Base-by-base conservation (phyloP, 2,797 vertebrate species). In the Ctenopoma kingsleyae region DNA sequence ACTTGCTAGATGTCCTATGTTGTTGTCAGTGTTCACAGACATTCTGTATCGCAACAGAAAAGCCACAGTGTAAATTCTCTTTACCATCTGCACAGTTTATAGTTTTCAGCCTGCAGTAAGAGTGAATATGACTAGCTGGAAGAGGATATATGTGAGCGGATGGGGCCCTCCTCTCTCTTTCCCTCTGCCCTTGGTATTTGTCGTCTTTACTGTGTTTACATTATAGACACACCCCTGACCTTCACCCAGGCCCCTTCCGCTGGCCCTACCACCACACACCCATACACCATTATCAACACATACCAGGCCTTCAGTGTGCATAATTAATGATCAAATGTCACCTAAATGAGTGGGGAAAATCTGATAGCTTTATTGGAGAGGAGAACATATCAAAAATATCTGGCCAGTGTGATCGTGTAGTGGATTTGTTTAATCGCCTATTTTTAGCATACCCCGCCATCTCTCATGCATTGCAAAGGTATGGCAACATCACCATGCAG, bases 141-240 rank as follows among this genome's bases (percentile, higher is more conserved):
- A 78, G 60, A 81, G 87, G 71, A 84, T 87, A 77, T 67, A 70
- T 61, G 48, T 44, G 51, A 85, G 84, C 85, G 73, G 85, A 89
- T 80, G 78, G 36, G 78, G 71, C 81, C 81, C 81, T 69, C 53
- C 67, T 76, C 72, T 75, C 67, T 81, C 67, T 74, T 64, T 47
- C 67, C 63, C 66, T 73, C 84, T 82, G 71, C 72, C 73, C 78
- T 79, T 81, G 57, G 30, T 87, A 82, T 91, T 83, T 86, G 72
- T 76, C 76, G 76, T 75, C 72, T 86, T 75, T 86, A 85, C 69
- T 63, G 69, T 90, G 86, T 92, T 92, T 91, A 90, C 81, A 82
- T 84, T 88, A 70, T 52, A 83, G 83, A 88, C 84, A 88, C 89
- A 87, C 88, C 89, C 89, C 88, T 90, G 87, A 89, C 90, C 89